A percentile compares a stretch with the other conserved stretches of the same genome.
These are phyloP conservation scores for Eulithis prunata DNA, from an alignment of 2,888 invertebrate species.

Conservation along the genomic window DNA sequence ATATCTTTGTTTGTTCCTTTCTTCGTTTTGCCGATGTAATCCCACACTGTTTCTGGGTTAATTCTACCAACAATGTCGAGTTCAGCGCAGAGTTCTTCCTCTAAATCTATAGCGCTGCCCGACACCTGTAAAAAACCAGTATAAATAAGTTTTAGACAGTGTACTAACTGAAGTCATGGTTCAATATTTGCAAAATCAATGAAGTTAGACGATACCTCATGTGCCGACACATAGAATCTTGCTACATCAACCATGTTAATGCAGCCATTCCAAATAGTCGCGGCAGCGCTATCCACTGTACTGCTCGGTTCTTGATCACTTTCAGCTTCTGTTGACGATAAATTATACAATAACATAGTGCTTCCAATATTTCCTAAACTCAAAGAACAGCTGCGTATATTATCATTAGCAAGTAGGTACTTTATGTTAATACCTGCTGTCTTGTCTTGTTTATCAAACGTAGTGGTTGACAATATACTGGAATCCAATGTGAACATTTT, in stretches of 20 bases:
- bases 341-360: neutral
- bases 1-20: conserved; percentile 95
- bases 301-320: conserved; percentile 92
- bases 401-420: neutral
- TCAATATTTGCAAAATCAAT: neutral
- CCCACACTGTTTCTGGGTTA: conserved; percentile 95
- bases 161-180: too few species aligned
- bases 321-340: conserved; percentile 76
- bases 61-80: conserved; percentile 96
- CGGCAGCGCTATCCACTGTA: conserved; percentile 85
- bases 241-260: conserved; percentile 96
- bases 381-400: neutral
- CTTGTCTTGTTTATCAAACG: conserved; percentile 63
- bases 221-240: conserved; percentile 92
- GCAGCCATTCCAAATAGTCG: conserved; percentile 91
- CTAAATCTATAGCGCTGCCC: conserved; percentile 87
- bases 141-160: neutral
- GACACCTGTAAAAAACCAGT: conserved; percentile 65
- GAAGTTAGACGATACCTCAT: conserved; percentile 82
- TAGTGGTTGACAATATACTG: conserved; percentile 56
- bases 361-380: neutral
- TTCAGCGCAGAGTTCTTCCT: conserved; percentile 89
- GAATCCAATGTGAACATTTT: conserved; percentile 65
- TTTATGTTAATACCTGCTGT: conserved; percentile 54
- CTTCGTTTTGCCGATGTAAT: conserved; percentile 96